phyloP scores from a whole-genome alignment of 92 coral and sea anemone genomes.

The Metridium senile region DNA sequence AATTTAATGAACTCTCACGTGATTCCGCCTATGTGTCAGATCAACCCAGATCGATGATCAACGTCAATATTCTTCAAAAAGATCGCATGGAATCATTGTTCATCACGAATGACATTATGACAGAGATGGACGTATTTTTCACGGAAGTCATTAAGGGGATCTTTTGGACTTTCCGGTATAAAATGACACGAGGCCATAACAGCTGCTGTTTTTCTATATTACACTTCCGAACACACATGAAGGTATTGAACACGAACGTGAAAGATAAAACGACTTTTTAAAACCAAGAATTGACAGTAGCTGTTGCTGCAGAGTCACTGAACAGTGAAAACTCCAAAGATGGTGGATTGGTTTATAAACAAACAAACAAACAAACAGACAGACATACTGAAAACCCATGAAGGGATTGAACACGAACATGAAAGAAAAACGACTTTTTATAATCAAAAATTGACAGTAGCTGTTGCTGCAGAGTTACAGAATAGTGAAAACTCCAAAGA shows the following conservation, averaged over 20 bases:
- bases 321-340: too few relatives aligned
- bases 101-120: neutral
- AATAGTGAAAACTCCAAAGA: too few relatives aligned
- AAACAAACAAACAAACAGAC: too few relatives aligned
- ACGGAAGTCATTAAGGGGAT: neutral
- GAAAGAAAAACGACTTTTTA: neutral
- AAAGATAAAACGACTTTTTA: neutral
- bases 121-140: neutral
- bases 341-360: too few relatives aligned
- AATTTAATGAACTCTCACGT: too few relatives aligned
- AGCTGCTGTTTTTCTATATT: neutral
- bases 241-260: too few relatives aligned
- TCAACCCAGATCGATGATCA: too few relatives aligned
- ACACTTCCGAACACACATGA: neutral
- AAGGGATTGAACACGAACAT: too few relatives aligned
- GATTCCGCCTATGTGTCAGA: too few relatives aligned
- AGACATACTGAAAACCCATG: neutral
- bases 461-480: neutral
- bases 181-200: neutral
- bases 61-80: neutral
- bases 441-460: neutral
- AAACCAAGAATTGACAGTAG: neutral
- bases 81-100: neutral
- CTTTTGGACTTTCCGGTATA: neutral
- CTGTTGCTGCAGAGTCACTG: neutral